phyloP scores from a whole-genome alignment of 2,888 invertebrate genomes.

The Hirudinaria manillensis region DNA sequence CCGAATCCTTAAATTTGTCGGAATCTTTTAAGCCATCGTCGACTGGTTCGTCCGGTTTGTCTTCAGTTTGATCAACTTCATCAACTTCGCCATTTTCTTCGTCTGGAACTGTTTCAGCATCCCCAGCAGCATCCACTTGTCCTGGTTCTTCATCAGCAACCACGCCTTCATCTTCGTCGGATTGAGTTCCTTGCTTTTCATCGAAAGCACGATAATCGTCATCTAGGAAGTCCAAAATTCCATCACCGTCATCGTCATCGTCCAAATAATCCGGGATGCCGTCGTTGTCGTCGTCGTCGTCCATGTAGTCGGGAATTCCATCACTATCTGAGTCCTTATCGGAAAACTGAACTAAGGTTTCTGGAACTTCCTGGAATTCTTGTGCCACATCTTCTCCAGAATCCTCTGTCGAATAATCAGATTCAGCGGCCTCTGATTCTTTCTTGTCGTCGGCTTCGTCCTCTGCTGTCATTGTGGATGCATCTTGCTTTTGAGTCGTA shows the following conservation, averaged over 20 bases:
- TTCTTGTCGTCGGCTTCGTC: slow-evolving; percentile 42
- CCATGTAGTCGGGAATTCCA: slow-evolving; percentile 41
- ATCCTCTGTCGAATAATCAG: slow-evolving; percentile 40
- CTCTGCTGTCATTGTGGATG: slow-evolving; percentile 2
- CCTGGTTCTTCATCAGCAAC: slow-evolving; percentile 37
- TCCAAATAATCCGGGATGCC: slow-evolving; percentile 31
- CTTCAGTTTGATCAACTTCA: slow-evolving; percentile 39
- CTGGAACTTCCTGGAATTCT: slow-evolving; percentile 18
- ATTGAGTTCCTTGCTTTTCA: background rate
- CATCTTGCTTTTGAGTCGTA: slow-evolving; percentile 35
- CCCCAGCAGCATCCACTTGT: no score
- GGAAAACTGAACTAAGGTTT: no score
- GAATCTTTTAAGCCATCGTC: background rate
- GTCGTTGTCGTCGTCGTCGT: slow-evolving; percentile 39
- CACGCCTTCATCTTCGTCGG: slow-evolving; percentile 26
- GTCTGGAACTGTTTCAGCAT: no score
- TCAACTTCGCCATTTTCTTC: background rate
- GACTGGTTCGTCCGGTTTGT: slow-evolving; percentile 39
- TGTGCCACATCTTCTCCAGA: slow-evolving; percentile 36
- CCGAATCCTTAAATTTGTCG: slow-evolving; percentile 18
- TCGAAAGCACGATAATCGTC: slow-evolving; percentile 34
- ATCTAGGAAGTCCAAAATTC: slow-evolving; percentile 39
- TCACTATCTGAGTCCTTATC: slow-evolving; percentile 32
- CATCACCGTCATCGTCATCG: slow-evolving; percentile 34
- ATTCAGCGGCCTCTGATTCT: slow-evolving; percentile 39